phyloP scores from a whole-genome alignment of 2,797 vertebrate genomes.

The Phataginus tricuspis region DNA sequence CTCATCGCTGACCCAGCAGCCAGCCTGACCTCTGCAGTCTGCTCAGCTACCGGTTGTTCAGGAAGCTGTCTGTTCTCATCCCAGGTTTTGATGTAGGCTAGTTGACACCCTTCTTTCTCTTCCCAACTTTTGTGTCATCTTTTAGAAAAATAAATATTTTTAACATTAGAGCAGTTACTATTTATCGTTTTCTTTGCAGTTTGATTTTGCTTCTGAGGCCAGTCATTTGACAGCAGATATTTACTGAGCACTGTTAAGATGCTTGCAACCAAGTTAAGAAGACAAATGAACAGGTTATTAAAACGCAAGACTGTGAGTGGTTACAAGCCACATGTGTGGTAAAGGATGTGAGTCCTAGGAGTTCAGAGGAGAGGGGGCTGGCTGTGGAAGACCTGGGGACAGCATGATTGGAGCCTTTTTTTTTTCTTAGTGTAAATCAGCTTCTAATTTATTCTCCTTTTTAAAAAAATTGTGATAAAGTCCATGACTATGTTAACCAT shows the following conservation, averaged over 20 bases:
- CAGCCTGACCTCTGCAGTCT: neutral
- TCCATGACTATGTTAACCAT: neutral
- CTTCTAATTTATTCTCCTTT: neutral
- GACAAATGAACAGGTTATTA: neutral
- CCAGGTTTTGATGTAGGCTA: conserved; percentile 60
- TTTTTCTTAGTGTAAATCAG: neutral
- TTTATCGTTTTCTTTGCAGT: conserved; percentile 23
- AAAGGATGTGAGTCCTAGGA: neutral
- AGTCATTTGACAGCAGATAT: neutral
- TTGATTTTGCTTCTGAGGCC: conserved; percentile 25
- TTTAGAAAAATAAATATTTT: conserved; percentile 81
- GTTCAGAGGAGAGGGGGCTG: neutral
- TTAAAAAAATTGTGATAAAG: neutral
- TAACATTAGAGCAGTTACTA: conserved; percentile 63
- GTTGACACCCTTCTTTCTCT: conserved; percentile 32
- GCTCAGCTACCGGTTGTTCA: conserved; percentile 42
- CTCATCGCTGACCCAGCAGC: neutral
- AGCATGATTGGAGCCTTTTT: neutral
- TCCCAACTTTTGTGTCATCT: conserved; percentile 78
- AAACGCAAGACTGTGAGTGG: neutral
- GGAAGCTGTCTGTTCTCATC: conserved; percentile 59
- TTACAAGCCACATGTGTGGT: neutral
- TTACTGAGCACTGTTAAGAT: neutral
- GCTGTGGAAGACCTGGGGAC: neutral
- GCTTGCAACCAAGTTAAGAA: neutral